Conservation (phyloP, 2,113 vertebrate genomes). For the Artemisiospiza belli region DNA sequence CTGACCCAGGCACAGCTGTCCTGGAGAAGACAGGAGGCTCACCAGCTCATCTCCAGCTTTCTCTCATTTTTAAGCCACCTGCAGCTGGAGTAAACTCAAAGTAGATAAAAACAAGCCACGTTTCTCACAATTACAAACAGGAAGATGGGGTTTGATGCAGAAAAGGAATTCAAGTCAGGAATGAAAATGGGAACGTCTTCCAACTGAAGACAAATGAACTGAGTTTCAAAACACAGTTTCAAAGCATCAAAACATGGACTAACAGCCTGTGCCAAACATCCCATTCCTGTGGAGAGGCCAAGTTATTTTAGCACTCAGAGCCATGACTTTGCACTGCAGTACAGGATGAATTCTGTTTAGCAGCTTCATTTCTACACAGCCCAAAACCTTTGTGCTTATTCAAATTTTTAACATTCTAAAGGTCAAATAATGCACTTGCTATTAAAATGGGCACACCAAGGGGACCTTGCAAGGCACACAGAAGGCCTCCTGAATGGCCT, state of each 20-base stretch:
- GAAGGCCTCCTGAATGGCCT: not conserved
- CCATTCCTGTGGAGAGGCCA: not conserved
- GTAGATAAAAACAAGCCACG: not conserved
- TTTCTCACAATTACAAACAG: slow-evolving; percentile 40
- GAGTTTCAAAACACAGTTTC: slow-evolving; percentile 6
- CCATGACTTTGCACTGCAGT: not conserved
- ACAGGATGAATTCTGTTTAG: not conserved
- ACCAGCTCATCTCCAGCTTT: not conserved
- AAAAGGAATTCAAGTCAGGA: slow-evolving; percentile 23
- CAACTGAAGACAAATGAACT: slow-evolving; percentile 8
- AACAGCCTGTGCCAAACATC: not conserved
- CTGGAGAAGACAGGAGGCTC: not conserved
- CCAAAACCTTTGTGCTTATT: not conserved
- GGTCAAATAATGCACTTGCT: not conserved
- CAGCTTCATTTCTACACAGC: not conserved
- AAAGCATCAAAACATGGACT: not conserved
- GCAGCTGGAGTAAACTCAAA: not conserved
- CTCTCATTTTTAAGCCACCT: slow-evolving; percentile 23
- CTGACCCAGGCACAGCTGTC: not conserved
- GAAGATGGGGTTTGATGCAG: slow-evolving; percentile 13
- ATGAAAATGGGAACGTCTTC: slow-evolving; percentile 2
- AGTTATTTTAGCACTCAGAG: not conserved
- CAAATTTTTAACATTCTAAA: not conserved
- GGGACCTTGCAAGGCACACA: not conserved
- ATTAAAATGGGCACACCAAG: not conserved